Percentiles rank a stretch among this genome's conserved stretches.
phyloP scores from a whole-genome alignment of 1,140 invertebrate genomes.

The Apocrypta bakeri region DNA sequence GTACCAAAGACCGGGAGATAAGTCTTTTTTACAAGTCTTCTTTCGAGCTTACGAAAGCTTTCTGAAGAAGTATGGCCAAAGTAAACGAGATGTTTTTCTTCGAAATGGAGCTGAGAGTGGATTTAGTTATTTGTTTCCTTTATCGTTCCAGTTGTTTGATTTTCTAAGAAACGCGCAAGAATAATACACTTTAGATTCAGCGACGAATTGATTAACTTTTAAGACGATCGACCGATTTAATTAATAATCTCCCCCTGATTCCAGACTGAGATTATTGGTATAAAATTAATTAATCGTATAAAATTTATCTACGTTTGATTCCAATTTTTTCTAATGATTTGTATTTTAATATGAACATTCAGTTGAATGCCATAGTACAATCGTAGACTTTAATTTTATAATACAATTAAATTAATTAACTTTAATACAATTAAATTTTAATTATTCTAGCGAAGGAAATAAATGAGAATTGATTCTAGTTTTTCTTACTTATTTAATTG shows the following conservation, averaged over 20 bases:
- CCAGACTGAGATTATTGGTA: background rate
- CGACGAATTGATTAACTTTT: background rate
- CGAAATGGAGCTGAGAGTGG: background rate
- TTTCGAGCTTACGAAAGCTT: background rate
- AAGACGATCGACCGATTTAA: background rate
- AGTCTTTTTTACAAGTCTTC: background rate
- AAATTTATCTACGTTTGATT: too few relatives aligned
- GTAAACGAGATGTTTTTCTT: slow-evolving; percentile 23
- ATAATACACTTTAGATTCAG: background rate
- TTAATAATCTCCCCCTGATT: background rate
- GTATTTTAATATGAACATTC: too few relatives aligned
- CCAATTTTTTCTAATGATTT: too few relatives aligned
- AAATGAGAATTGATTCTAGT: background rate
- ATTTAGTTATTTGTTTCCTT: slow-evolving; percentile 27
- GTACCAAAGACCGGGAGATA: too few relatives aligned
- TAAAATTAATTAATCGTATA: too few relatives aligned
- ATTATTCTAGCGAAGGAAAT: background rate
- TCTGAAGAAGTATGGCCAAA: background rate
- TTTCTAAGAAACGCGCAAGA: background rate
- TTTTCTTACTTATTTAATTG: background rate
- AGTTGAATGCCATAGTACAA: too few relatives aligned
- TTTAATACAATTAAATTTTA: background rate
- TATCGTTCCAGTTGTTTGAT: slow-evolving; percentile 12
- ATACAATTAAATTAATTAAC: background rate
- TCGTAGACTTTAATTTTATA: background rate